Percentiles rank a stretch among this genome's conserved stretches.
phyloP scores from a whole-genome alignment of 2,113 vertebrate species.

The Laterallus jamaicensis region DNA sequence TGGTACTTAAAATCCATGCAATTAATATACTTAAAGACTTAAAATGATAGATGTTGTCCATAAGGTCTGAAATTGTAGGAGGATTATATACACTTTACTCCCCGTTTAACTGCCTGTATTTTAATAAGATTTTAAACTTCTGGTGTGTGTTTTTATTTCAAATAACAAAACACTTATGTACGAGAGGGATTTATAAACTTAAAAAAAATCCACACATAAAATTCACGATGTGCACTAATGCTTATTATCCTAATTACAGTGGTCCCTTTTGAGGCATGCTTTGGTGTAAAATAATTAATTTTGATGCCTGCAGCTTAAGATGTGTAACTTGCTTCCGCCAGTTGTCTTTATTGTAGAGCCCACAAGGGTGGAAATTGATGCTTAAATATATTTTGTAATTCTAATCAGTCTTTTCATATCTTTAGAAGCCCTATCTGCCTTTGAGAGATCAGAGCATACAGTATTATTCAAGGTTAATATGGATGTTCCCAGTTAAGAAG shows the following conservation, averaged over 20 bases:
- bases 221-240: conserved; percentile 22
- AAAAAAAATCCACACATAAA: not conserved
- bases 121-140: conserved; percentile 53
- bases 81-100: not conserved
- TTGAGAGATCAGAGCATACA: not conserved
- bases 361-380: conserved; percentile 32
- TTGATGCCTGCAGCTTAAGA: conserved; percentile 55
- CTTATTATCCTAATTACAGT: conserved; percentile 59
- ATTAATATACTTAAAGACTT: conserved; percentile 49
- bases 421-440: not conserved
- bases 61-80: conserved; percentile 16
- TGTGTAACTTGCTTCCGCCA: conserved; percentile 20
- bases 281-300: conserved; percentile 58
- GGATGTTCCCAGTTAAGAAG: not conserved
- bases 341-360: conserved; percentile 19
- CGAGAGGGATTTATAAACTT: conserved; percentile 52
- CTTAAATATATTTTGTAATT: conserved; percentile 29
- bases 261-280: conserved; percentile 43
- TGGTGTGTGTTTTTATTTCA: conserved; percentile 34
- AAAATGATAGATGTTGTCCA: conserved; percentile 24
- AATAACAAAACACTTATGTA: not conserved
- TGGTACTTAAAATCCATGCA: conserved; percentile 41
- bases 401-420: conserved; percentile 14
- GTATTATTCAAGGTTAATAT: conserved; percentile 15
- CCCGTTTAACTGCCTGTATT: not conserved